Evolutionary conservation across 2,797 vertebrate species (phyloP).

Genomic region (Ispidina lecontei): DNA sequence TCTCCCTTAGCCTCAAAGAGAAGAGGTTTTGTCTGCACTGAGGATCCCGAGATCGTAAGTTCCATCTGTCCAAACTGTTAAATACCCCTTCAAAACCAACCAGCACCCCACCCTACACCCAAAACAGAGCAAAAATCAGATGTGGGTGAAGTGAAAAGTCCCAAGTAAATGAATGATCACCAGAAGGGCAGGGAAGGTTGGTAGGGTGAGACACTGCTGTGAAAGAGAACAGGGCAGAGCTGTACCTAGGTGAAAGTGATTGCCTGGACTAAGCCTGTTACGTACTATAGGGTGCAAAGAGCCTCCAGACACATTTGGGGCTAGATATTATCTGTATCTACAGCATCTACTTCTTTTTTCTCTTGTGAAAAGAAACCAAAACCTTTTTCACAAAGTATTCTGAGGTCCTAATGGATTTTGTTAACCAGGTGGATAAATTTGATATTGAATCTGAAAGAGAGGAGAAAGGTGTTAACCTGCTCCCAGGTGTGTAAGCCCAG

Average conservation of each 20-base stretch:
- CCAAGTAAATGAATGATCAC: neutral
- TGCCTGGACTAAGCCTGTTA: neutral
- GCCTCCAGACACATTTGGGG: neutral
- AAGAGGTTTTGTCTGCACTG: neutral
- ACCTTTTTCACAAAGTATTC: neutral
- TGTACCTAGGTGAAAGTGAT: neutral
- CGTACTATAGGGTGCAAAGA: neutral
- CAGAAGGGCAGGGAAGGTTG: neutral
- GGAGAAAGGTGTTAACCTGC: neutral
- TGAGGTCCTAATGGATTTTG: neutral
- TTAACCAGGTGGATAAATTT: neutral
- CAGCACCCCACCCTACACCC: fast-evolving
- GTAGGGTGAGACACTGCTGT: neutral
- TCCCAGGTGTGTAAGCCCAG: neutral
- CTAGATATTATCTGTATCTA: fast-evolving
- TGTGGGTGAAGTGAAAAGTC: neutral
- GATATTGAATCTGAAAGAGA: neutral
- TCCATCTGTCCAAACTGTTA: neutral
- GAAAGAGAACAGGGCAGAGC: fast-evolving
- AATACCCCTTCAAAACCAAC: neutral
- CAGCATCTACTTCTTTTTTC: neutral
- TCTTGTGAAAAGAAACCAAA: neutral
- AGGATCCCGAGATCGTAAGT: neutral
- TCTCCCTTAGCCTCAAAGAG: neutral
- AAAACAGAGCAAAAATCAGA: neutral